Conservation (phyloP, 2,888 invertebrate species). For the Ptychoptera albimana region DNA sequence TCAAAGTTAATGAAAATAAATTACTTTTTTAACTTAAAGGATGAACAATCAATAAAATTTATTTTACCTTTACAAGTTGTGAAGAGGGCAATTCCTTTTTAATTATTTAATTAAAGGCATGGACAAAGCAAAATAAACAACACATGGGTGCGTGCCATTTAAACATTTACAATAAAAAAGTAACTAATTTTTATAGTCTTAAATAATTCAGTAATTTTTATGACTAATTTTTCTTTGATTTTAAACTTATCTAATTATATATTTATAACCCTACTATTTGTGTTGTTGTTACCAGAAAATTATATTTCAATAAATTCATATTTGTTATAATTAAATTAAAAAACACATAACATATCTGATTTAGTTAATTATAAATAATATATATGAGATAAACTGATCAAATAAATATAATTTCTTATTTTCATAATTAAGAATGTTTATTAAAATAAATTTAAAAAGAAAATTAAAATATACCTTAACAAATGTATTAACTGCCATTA, state of each 20-base stretch:
- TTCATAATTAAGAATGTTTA: not conserved
- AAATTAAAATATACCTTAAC: conserved; percentile 60
- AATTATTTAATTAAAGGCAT: conserved; percentile 13
- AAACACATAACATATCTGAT: not conserved
- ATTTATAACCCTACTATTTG: too few relatives aligned
- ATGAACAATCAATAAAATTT: not conserved
- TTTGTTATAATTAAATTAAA: not conserved
- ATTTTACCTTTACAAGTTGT: conserved; percentile 46
- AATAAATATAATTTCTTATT: not conserved
- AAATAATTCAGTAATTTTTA: too few relatives aligned
- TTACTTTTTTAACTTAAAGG: too few relatives aligned
- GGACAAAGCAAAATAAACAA: conserved; percentile 17
- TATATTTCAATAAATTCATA: not conserved
- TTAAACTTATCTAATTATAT: too few relatives aligned
- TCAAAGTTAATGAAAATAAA: too few relatives aligned
- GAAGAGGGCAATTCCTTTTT: conserved; percentile 46
- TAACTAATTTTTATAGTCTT: not conserved
- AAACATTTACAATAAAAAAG: not conserved
- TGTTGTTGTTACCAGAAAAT: too few relatives aligned
- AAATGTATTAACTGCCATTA: conserved; percentile 99
- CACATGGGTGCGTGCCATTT: conserved; percentile 14
- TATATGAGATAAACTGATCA: not conserved
- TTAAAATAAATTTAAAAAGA: not conserved
- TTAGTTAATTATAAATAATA: not conserved
- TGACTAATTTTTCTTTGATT: too few relatives aligned